These are phyloP conservation scores for Betta splendens DNA, from an alignment of 2,797 vertebrate species.

Conservation along the genomic window DNA sequence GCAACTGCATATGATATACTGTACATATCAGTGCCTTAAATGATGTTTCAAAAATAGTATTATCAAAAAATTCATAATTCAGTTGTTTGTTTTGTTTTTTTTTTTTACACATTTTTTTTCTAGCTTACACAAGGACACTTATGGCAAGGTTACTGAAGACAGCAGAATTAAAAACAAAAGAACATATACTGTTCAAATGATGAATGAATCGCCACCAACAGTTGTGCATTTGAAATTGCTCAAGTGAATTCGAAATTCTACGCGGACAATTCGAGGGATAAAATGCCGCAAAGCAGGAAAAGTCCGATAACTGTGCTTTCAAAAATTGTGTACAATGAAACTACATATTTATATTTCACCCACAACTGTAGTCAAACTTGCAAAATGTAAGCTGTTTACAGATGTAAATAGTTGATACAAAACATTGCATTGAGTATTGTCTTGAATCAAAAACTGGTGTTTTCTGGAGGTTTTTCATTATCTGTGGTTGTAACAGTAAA, in stretches of 20 bases:
- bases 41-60: conserved; percentile 82
- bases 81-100: conserved; percentile 65
- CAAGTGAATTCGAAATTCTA: conserved; percentile 32
- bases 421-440: conserved; percentile 6
- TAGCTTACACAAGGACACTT: conserved; percentile 84
- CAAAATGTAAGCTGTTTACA: conserved; percentile 22
- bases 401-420: conserved; percentile 17
- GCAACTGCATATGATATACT: conserved; percentile 73
- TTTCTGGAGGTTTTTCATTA: conserved; percentile 21
- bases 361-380: conserved; percentile 6
- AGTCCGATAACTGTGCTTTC: conserved; percentile 67
- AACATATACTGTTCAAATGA: conserved; percentile 30
- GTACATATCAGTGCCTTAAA: conserved; percentile 77
- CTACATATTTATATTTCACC: conserved; percentile 15
- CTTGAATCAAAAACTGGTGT: conserved; percentile 18
- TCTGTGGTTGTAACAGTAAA: conserved; percentile 43
- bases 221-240: conserved; percentile 28
- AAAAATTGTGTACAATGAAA: conserved; percentile 35
- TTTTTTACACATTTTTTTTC: conserved; percentile 69
- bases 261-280: conserved; percentile 13
- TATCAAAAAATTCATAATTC: conserved; percentile 77
- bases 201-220: conserved; percentile 27
- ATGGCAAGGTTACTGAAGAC: conserved; percentile 74
- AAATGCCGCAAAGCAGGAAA: conserved; percentile 35
- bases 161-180: conserved; percentile 44